Evolutionary conservation across 2,888 invertebrate species (phyloP), one percentile per base, ranked within the genome.

Genomic region (Cryptus armator): DNA sequence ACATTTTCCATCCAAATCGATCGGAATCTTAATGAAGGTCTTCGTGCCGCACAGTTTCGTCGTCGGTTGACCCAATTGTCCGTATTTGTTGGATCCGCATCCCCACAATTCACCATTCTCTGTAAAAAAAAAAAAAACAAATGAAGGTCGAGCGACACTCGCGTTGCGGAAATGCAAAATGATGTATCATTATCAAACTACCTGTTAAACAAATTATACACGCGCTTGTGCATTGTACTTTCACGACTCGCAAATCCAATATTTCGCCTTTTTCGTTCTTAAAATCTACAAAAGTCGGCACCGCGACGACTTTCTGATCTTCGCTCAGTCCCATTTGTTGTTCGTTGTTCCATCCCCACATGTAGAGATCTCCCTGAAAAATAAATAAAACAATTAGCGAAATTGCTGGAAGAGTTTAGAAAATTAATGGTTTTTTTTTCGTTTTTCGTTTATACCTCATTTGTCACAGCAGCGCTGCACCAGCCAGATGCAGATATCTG

Each of bases 261-360:
- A 43, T 81, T 29, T 88, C 83, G 7, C 87, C 87, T 44, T 53
- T 67, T 16, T 86, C 87, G 66, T 92, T 87, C 70, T 91, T 90
- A 81, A 94, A 93, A 90, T 96, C 95, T 53, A 95, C 94, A 3
- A 96, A 91, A 87, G 94, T 94, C 29, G 95, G 94, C 37, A 94
- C 90, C 2, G 95, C 94, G 89, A 95, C 91, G 44, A 95, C 90
- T 84, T 93, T 91, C 48, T 91, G 91, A 82, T 94, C 94, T 83
- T 94, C 92, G 7, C 92, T 90, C 46, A 97, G 93, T 7, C 98
- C 98, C 16, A 99, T 94, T 93, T 99, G 98, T 0, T 98, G 98
- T 90, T 95, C 96, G 85, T 97, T 96, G 94, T 99, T 99, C 97
- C 97, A 98, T 7, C 99, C 99, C 98, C 99, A 99, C 2, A 96